These are phyloP conservation scores for Phodopus roborovskii DNA, from an alignment of 2,113 vertebrate genomes.

Conservation along the genomic window DNA sequence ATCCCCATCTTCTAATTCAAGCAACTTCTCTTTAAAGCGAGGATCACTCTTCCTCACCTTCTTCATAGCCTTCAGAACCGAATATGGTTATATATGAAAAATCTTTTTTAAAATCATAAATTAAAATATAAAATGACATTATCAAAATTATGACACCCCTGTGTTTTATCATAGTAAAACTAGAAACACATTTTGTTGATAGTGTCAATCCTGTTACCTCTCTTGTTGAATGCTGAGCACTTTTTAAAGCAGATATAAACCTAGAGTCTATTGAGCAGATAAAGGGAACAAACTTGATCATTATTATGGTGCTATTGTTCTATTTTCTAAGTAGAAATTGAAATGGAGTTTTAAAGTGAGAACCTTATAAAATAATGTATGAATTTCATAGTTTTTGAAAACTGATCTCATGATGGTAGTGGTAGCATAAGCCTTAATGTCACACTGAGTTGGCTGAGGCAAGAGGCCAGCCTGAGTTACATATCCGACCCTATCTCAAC, in stretches of 20 bases:
- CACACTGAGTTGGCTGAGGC: not conserved
- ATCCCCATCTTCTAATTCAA: not conserved
- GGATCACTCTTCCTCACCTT: not conserved
- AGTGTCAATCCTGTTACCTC: not conserved
- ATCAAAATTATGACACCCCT: not conserved
- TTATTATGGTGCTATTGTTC: not conserved
- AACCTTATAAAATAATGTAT: not conserved
- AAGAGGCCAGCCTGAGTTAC: not conserved
- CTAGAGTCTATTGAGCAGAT: not conserved
- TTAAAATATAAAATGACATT: conserved; percentile 18
- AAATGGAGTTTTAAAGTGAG: conserved; percentile 36
- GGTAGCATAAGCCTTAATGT: not conserved
- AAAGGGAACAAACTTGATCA: conserved; percentile 31
- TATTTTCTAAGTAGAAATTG: conserved; percentile 37
- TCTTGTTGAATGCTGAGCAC: not conserved
- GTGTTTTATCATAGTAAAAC: conserved; percentile 40
- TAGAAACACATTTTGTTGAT: not conserved
- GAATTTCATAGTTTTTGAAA: not conserved
- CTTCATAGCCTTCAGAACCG: not conserved
- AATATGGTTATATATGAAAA: not conserved
- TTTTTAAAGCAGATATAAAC: conserved; percentile 4
- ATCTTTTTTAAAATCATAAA: not conserved
- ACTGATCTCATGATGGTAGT: not conserved
- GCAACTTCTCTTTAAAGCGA: not conserved
- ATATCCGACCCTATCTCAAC: not conserved